A percentile compares a stretch with the other conserved stretches of the same genome.
phyloP scores from a whole-genome alignment of 2,888 invertebrate genomes.

The Mechanitis mazaeus region DNA sequence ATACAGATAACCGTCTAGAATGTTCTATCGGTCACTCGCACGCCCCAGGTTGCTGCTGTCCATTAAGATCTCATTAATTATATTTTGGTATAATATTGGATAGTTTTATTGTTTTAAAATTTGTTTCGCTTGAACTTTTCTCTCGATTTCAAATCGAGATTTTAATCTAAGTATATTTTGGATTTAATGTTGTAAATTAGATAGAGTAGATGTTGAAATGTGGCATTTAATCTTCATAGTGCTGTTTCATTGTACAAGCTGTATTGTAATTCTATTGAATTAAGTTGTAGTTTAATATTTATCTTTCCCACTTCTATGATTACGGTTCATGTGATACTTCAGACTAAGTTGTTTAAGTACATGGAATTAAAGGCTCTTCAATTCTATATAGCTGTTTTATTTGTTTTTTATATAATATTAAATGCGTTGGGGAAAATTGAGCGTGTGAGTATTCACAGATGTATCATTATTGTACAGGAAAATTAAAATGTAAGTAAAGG shows the following conservation, averaged over 20 bases:
- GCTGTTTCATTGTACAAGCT: constrained; percentile 24
- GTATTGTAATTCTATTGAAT: constrained; percentile 27
- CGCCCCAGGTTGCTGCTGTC: constrained; percentile 27
- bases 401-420: background rate
- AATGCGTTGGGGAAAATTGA: background rate
- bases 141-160: constrained; percentile 27
- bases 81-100: constrained; percentile 31
- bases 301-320: constrained; percentile 47
- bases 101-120: constrained; percentile 14
- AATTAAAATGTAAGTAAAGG: too few species aligned
- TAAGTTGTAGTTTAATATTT: constrained; percentile 52
- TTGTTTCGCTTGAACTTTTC: constrained; percentile 11
- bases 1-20: constrained; percentile 5
- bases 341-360: constrained; percentile 60
- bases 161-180: constrained; percentile 21
- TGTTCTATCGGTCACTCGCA: constrained; percentile 19
- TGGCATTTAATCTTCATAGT: constrained; percentile 26
- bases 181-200: constrained; percentile 31
- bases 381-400: constrained; percentile 27
- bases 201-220: constrained; percentile 25
- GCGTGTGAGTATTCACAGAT: too few species aligned
- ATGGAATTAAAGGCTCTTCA: constrained; percentile 60
- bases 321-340: constrained; percentile 69
- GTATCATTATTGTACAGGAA: too few species aligned
- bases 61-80: constrained; percentile 51